Percentiles rank a stretch among this genome's conserved stretches.
Evolutionary conservation across 2,888 invertebrate genomes (phyloP).

Genomic region (Yponomeuta plumbellus): DNA sequence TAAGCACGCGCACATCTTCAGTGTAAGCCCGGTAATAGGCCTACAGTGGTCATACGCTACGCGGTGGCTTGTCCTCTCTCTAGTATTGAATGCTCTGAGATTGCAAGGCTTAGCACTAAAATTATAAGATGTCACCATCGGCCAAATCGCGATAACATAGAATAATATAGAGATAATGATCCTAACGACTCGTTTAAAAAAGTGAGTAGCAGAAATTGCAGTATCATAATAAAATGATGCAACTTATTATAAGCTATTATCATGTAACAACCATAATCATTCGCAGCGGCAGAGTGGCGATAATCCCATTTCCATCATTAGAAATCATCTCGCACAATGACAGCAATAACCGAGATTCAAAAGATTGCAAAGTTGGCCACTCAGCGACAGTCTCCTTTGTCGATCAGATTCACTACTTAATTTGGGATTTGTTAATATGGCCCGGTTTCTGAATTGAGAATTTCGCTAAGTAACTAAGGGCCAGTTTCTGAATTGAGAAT

Average conservation of each 20-base stretch:
- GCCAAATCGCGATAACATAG: background rate
- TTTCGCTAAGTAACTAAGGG: no score
- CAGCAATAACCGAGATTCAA: background rate
- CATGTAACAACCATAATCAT: background rate
- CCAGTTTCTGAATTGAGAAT: no score
- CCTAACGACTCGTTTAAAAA: background rate
- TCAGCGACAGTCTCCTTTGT: background rate
- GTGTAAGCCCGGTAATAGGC: no score
- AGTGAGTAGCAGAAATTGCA: background rate
- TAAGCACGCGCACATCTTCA: no score
- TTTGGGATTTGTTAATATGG: no score
- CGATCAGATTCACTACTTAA: no score
- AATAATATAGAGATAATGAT: background rate
- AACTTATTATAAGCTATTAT: slow-evolving; percentile 1
- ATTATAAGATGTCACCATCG: no score
- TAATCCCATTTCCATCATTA: slow-evolving; percentile 1
- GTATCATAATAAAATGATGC: slow-evolving; percentile 1
- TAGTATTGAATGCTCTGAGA: no score
- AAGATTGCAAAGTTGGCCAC: background rate
- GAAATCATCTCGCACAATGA: background rate
- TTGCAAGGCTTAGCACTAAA: no score
- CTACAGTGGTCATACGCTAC: no score
- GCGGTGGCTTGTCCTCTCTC: no score
- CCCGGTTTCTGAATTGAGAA: no score
- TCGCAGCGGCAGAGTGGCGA: background rate